These are phyloP conservation scores for Choristoneura fumiferana DNA, from an alignment of 1,140 invertebrate species.

Conservation along the genomic window DNA sequence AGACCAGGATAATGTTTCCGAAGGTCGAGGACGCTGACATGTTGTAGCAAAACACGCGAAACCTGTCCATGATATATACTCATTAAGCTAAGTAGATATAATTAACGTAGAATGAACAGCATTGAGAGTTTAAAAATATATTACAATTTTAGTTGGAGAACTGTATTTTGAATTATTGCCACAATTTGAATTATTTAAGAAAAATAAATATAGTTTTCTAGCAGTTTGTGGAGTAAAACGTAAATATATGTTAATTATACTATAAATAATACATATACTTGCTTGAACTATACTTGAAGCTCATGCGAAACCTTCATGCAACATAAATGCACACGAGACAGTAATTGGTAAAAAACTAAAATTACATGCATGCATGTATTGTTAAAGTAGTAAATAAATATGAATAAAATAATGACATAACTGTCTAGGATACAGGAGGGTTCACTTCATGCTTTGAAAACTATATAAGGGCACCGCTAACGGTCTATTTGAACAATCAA, in stretches of 20 bases:
- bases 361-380: constrained; percentile 22
- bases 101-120: too few species aligned
- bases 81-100: neutral
- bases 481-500: constrained; percentile 29
- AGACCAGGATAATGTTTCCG: constrained; percentile 96
- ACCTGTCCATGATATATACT: constrained; percentile 79
- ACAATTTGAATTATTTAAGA: too few species aligned
- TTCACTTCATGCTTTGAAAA: constrained; percentile 25
- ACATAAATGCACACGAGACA: constrained; percentile 2
- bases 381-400: too few species aligned
- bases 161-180: too few species aligned
- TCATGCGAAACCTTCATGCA: neutral
- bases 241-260: neutral
- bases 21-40: constrained; percentile 98
- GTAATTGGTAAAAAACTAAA: neutral
- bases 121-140: too few species aligned
- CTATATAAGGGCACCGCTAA: constrained; percentile 17
- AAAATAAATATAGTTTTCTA: too few species aligned
- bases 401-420: too few species aligned
- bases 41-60: constrained; percentile 98
- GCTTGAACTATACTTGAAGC: neutral
- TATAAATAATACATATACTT: neutral
- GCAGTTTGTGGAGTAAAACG: too few species aligned
- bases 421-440: constrained; percentile 14
- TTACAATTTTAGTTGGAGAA: too few species aligned